Base-by-base conservation (phyloP, 2,888 invertebrate species). In the Fragum sueziense region DNA sequence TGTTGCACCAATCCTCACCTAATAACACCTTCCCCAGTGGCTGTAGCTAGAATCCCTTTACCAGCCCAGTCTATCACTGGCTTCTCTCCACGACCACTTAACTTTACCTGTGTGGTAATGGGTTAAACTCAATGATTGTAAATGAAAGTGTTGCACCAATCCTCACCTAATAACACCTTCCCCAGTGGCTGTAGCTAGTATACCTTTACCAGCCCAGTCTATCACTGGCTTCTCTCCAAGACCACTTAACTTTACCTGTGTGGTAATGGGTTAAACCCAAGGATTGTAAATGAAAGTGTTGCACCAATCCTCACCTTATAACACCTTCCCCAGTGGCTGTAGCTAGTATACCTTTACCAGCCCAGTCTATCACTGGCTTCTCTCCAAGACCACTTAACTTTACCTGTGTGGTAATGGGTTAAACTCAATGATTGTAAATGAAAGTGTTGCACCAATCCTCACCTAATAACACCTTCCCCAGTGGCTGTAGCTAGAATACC, bases 171-270 rank as follows among this genome's bases (percentile, higher is more conserved):
- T 86, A 29, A 93, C 91, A 59, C 89, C 90, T 87, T 98, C 98
- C 91, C 96, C 96, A 52, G 96, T 96, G 68, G 96, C 95, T 78
- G 97, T 95, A 0, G 97, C 97, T 75, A 97, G 92, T 17, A 95
- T 94, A 61, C 95, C 95, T 78, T 94, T 94, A 2, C 96, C 96
- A 51, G 96, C 95, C 97, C 97, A 97, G 33, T 95, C 94, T 67
- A 96, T 93, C 17, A 94, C 93, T 59, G 95, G 95, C 22, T 95
- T 94, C 37, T 94, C 95, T 9, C 95, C 94, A 83, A 91, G 95
- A 0, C 96, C 96, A 91, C 96, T 96, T 78, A 97, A 93, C 94
- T 97, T 97, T 0, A 97, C 96, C 95, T 95, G 86, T n/a, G n/a
- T n/a, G n/a, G n/a, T n/a, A n/a, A n/a, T n/a, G n/a, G n/a, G n/a